Conservation (phyloP, 2,797 vertebrate genomes). For the Pipistrellus nathusii region DNA sequence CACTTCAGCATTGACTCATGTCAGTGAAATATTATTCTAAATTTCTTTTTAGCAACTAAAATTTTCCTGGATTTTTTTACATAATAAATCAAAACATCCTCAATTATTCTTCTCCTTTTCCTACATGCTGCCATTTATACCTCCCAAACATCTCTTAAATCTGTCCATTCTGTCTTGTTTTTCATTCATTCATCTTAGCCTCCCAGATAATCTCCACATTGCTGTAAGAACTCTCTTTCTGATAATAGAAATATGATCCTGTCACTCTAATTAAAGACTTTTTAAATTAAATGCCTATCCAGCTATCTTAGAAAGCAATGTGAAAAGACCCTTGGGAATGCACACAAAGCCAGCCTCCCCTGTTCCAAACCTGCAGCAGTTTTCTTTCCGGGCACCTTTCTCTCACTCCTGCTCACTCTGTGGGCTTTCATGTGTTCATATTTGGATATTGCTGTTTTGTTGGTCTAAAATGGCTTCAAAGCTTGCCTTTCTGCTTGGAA, state of each 20-base stretch:
- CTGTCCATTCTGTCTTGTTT: background rate
- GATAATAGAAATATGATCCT: background rate
- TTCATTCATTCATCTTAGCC: background rate
- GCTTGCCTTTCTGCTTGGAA: background rate
- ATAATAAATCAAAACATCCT: constrained; percentile 39
- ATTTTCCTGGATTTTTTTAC: constrained; percentile 8
- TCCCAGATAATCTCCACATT: background rate
- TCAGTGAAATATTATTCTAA: constrained; percentile 1
- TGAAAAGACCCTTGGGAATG: background rate
- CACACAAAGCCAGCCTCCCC: background rate
- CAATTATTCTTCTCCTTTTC: background rate
- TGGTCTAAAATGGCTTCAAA: background rate
- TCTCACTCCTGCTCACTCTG: background rate
- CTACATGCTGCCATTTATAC: background rate
- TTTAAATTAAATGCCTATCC: background rate
- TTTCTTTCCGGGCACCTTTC: background rate
- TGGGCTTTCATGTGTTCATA: background rate
- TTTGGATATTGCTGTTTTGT: background rate
- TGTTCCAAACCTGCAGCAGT: background rate
- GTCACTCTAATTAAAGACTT: constrained; percentile 3
- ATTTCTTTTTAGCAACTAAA: constrained; percentile 10
- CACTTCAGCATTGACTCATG: background rate
- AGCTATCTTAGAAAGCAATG: background rate
- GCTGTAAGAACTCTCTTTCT: constrained; percentile 31
- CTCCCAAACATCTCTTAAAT: background rate